Conservation (phyloP, 1,140 invertebrate genomes). For the Pachypsylla venusta region DNA sequence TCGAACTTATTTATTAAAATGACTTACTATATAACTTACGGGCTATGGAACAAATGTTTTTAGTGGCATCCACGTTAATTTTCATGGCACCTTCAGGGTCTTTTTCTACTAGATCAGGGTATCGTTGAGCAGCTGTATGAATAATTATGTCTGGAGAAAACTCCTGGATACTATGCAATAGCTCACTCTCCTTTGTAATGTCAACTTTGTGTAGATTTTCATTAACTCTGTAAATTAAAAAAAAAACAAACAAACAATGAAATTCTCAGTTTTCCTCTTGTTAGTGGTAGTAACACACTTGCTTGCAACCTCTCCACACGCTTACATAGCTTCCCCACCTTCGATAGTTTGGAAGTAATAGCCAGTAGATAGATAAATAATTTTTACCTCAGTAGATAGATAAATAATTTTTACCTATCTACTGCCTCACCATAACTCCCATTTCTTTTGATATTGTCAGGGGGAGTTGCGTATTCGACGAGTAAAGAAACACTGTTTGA, state of each 20-base stretch:
- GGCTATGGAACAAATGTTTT: slow-evolving; percentile 32
- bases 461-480: no score
- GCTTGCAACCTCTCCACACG: no score
- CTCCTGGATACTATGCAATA: slow-evolving; percentile 28
- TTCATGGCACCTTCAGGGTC: slow-evolving; percentile 30
- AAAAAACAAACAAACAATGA: not conserved
- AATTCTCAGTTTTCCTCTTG: no score
- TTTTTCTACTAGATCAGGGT: slow-evolving; percentile 37
- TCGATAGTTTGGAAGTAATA: no score
- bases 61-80: slow-evolving; percentile 35
- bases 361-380: no score
- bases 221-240: slow-evolving; percentile 20
- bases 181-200: slow-evolving; percentile 27
- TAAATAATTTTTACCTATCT: no score
- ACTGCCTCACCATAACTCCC: no score
- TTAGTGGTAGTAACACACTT: no score
- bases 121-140: slow-evolving; percentile 38
- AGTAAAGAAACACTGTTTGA: no score
- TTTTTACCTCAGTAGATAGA: no score
- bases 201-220: slow-evolving; percentile 30
- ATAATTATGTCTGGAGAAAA: slow-evolving; percentile 35
- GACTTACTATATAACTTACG: slow-evolving; percentile 30
- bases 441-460: no score
- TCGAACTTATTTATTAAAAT: not conserved
- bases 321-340: no score